Base-by-base conservation (phyloP, 1,140 invertebrate genomes). In the Diuraphis noxia region DNA sequence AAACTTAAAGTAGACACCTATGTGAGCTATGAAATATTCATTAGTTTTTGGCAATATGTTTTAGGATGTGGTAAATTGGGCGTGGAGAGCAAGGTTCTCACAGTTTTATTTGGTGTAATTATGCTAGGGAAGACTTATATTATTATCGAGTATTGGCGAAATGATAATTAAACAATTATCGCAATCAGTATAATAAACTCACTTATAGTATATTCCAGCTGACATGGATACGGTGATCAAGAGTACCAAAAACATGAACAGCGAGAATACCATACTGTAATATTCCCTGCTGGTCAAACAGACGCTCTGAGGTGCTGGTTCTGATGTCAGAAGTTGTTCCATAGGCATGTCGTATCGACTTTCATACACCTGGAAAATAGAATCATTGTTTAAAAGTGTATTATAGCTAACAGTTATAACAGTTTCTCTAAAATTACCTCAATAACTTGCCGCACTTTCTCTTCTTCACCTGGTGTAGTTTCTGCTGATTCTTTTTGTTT, bases 391-490 rank as follows among this genome's bases (percentile, higher is more conserved):
- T 72, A 21, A 34, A 77, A 77, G 72, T 77, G 72, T 19, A 10
- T 34, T n/a, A 30, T 72, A 19, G 7, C 0, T 79, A 19, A 43
- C 7, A 38, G 10, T 84, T 19, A 40, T 40, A 25, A 82, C 41
- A 19, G 30, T 84, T 43, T 21, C 21, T 36, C 9, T 21, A 43
- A 84, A 91, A 93, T 93, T 92, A 97, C 97, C 94, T 97, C 96
- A 91, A 97, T 97, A 96, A 98, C 97, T 94, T 97, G 97, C 92
- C 96, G 94, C 25, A 98, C 97, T 93, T 96, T 96, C 93, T 97
- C 94, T 94, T 96, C 94, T 93, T 94, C 94, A 93, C 94, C 93
- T 6, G 88, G 92, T 6, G 92, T 89, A 0, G 91, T 82, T 25
- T 36, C 81, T 2, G 56, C 72, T 8, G 77, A 38, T 25, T 56